Percentiles rank a stretch among this genome's conserved stretches.
Conservation (phyloP, 2,113 vertebrate genomes). For the Phalacrocorax pelagicus region DNA sequence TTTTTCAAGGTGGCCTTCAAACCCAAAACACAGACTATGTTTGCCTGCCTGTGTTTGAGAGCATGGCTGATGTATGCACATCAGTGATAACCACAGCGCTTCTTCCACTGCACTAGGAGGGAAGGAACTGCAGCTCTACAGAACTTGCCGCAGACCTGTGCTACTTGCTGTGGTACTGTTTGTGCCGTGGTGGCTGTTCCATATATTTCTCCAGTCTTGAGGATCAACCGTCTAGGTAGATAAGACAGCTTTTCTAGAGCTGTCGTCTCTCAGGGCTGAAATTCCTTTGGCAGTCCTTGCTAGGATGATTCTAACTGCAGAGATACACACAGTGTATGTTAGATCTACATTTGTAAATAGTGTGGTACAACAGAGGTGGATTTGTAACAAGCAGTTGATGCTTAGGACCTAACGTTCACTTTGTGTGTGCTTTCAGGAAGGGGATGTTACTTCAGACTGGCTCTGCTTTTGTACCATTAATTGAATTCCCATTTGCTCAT, state of each 20-base stretch:
- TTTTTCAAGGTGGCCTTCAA: background rate
- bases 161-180: background rate
- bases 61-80: background rate
- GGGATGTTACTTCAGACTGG: background rate
- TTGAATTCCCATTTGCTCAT: background rate
- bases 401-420: background rate
- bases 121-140: background rate
- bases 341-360: background rate
- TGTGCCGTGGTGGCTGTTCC: background rate
- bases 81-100: background rate
- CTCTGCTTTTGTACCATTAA: background rate
- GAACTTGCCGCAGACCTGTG: background rate
- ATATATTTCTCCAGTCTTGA: background rate
- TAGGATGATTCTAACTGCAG: background rate
- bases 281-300: background rate
- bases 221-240: background rate
- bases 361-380: fast-evolving
- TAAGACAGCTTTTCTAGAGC: background rate
- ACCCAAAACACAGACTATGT: too few relatives aligned
- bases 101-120: background rate
- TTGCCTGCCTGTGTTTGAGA: background rate
- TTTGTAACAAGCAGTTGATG: background rate
- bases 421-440: background rate
- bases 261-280: background rate
- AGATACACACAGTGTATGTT: background rate